phyloP scores from a whole-genome alignment of 2,888 invertebrate species.

The Hypercompe scribonia region DNA sequence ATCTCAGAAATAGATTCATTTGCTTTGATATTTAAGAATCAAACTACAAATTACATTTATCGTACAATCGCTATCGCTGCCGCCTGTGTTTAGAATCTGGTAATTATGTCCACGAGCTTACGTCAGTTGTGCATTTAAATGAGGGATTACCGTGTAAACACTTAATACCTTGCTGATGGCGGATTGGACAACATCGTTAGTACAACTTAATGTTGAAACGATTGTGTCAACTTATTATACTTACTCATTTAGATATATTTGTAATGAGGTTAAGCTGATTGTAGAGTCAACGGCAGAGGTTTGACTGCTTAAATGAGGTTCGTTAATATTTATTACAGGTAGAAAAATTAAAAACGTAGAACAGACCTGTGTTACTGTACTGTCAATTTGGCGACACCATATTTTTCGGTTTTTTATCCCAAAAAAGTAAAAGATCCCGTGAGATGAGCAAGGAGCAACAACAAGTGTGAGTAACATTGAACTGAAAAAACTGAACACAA shows the following conservation, averaged over 20 bases:
- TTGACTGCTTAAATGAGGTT: neutral
- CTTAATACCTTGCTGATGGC: slow-evolving; percentile 54
- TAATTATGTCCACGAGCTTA: slow-evolving; percentile 53
- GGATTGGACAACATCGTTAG: slow-evolving; percentile 42
- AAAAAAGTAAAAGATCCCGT: too few species aligned
- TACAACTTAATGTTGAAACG: slow-evolving; percentile 40
- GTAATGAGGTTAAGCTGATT: slow-evolving; percentile 8
- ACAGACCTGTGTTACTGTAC: too few species aligned
- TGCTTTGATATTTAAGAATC: neutral
- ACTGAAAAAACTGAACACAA: too few species aligned
- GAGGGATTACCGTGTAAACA: slow-evolving; percentile 58
- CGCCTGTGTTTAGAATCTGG: slow-evolving; percentile 22
- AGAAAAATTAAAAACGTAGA: neutral
- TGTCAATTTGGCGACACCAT: too few species aligned
- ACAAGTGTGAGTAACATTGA: too few species aligned
- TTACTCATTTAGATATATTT: neutral
- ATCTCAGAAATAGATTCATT: neutral
- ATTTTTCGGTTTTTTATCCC: too few species aligned
- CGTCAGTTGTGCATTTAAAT: slow-evolving; percentile 57
- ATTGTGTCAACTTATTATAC: slow-evolving; percentile 15
- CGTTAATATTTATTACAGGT: neutral
- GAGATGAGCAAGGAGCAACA: too few species aligned
- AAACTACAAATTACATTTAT: neutral
- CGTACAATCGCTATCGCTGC: slow-evolving; percentile 22
- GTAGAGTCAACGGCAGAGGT: neutral